Base-by-base conservation (phyloP, 2,888 invertebrate species). In the Prosapia bicincta region DNA sequence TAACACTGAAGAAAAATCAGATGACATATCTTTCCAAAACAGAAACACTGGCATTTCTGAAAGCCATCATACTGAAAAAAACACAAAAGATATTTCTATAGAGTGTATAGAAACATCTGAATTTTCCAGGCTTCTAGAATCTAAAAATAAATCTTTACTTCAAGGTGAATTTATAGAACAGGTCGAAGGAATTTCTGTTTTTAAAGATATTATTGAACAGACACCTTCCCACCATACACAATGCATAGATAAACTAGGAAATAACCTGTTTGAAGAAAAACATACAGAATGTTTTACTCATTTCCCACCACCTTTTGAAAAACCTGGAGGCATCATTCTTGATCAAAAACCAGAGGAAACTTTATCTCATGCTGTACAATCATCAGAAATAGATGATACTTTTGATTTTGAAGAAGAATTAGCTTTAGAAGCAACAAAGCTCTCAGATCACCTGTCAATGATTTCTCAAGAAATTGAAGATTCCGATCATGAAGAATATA, bases 391-490 rank as follows among this genome's bases (percentile, higher is more conserved):
- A 54, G 20, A 20, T 20, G 54, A 54, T 20, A 10, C 54, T 54
- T 54, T 54, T 10, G 69, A 23, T 23, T 74, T 74, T 69, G 69
- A 69, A 30, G 74, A 74, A 25, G 69, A 65, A 30, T 65, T 74
- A 6, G 25, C 30, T 9, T 28, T 69, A 30, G 74, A 74, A 24
- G 69, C 74, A 26, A 54, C 69, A 0, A 74, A 74, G 23, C 10
- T 74, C 20, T 74, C 74, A 9, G 28, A 43, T 67, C 74, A 74
- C 38, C 43, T 74, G 25, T 28, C 69, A n/a, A 74, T 28, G 68
- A 15, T 74, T 6, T 74, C 74, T 26, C 43, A 68, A 26, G 69
- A 74, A 24, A 24, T 74, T 13, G 10, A 28, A 15, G 30, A 69
- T n/a, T 74, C 74, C 1, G 74, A 74, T 54, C 43, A 68, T 10